Evolutionary conservation across 2,113 vertebrate species (phyloP).

Genomic region (Perca flavescens): DNA sequence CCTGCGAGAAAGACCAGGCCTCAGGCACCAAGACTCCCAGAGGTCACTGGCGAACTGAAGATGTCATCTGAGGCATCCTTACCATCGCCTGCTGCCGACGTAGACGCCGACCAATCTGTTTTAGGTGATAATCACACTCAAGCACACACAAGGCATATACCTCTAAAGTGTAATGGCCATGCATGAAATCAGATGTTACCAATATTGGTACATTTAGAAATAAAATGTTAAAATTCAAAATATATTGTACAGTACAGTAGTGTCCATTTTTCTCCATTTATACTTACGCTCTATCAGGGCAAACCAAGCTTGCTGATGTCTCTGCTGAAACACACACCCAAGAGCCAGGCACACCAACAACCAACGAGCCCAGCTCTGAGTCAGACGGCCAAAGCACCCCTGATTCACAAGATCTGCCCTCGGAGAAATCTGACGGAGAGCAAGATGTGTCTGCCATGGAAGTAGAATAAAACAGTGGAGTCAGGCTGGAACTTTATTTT

Average conservation of each 20-base stretch:
- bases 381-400: slow-evolving; percentile 73
- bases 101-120: slow-evolving; percentile 66
- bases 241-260: neutral
- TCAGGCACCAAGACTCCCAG: slow-evolving; percentile 91
- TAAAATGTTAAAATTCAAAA: neutral
- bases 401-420: slow-evolving; percentile 68
- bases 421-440: slow-evolving; percentile 82
- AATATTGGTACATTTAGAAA: neutral
- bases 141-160: neutral
- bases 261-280: neutral
- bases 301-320: slow-evolving; percentile 51
- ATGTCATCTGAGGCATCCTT: slow-evolving; percentile 61
- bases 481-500: slow-evolving; percentile 32
- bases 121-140: slow-evolving; percentile 64
- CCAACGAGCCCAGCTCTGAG: slow-evolving; percentile 55
- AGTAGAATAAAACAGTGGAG: slow-evolving; percentile 84
- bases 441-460: slow-evolving; percentile 88
- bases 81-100: slow-evolving; percentile 63
- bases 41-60: slow-evolving; percentile 87
- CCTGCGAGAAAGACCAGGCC: slow-evolving; percentile 96
- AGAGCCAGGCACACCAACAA: slow-evolving; percentile 36
- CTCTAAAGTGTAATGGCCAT: slow-evolving; percentile 7
- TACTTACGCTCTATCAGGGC: slow-evolving; percentile 41
- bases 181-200: neutral
- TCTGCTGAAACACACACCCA: slow-evolving; percentile 55